phyloP scores from a whole-genome alignment of 2,797 vertebrate species.

The Sphenopsis melanotis region DNA sequence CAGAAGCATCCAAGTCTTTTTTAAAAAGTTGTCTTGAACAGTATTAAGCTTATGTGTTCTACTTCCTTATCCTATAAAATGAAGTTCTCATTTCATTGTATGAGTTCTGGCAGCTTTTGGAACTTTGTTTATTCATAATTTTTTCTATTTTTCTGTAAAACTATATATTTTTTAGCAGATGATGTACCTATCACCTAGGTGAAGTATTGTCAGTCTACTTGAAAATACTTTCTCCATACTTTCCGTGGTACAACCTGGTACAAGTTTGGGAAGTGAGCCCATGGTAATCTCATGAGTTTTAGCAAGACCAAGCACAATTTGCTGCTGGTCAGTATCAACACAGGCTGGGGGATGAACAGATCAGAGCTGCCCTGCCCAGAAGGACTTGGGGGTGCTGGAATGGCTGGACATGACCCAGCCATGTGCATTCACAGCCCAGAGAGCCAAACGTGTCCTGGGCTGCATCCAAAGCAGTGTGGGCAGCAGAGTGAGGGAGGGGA shows the following conservation, averaged over 20 bases:
- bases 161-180: neutral
- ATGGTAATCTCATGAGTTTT: neutral
- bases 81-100: neutral
- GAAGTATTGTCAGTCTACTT: neutral
- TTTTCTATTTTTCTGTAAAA: neutral
- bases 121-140: neutral
- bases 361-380: neutral
- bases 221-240: neutral
- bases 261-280: neutral
- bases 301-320: neutral
- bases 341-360: neutral
- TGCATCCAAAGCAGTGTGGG: rapidly evolving
- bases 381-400: neutral
- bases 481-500: neutral
- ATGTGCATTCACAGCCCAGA: neutral
- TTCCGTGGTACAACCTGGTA: neutral
- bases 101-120: neutral
- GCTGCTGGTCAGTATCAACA: neutral
- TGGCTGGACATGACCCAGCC: neutral
- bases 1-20: neutral
- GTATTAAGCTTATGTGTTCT: neutral
- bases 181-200: neutral
- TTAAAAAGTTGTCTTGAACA: neutral
- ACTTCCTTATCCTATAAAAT: neutral
- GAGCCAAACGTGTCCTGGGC: rapidly evolving